Evolutionary conservation across 1,140 invertebrate genomes (phyloP).

Genomic region (Drosophila bifasciata): DNA sequence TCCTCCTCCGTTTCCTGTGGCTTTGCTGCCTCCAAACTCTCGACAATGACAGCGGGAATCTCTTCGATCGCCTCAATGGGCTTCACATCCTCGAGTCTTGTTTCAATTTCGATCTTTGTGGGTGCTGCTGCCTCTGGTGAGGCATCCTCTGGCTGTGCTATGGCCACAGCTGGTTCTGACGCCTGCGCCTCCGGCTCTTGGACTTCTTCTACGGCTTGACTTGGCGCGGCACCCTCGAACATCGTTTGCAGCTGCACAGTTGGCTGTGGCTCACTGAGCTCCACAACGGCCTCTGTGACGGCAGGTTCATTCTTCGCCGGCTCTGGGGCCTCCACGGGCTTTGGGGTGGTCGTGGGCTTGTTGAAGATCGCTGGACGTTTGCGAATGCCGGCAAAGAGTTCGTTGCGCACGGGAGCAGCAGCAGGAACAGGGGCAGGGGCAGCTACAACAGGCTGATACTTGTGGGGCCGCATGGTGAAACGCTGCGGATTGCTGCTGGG

Average conservation of each 20-base stretch:
- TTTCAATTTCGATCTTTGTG: slow-evolving; percentile 9
- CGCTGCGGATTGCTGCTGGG: slow-evolving; percentile 51
- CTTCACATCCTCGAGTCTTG: slow-evolving; percentile 23
- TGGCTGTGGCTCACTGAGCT: slow-evolving; percentile 62
- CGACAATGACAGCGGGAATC: slow-evolving; percentile 63
- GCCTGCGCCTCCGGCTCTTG: slow-evolving; percentile 54
- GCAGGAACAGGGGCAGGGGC: slow-evolving; percentile 23
- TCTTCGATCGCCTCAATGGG: slow-evolving; percentile 70
- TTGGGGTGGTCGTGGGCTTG: slow-evolving; percentile 45
- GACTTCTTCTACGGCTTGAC: slow-evolving; percentile 14
- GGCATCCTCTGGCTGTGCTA: slow-evolving; percentile 34
- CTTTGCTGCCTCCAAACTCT: slow-evolving; percentile 47
- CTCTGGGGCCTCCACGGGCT: slow-evolving; percentile 40
- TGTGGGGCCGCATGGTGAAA: slow-evolving; percentile 54
- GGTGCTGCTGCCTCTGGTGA: slow-evolving; percentile 8
- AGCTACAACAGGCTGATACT: slow-evolving; percentile 43
- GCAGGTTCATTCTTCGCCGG: slow-evolving; percentile 32
- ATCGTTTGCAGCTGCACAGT: slow-evolving; percentile 67
- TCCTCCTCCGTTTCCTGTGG: slow-evolving; percentile 7
- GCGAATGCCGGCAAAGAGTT: slow-evolving; percentile 65
- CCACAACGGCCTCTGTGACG: slow-evolving; percentile 46
- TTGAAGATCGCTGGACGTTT: slow-evolving; percentile 71
- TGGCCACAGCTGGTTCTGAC: slow-evolving; percentile 47
- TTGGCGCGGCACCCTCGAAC: slow-evolving; percentile 31
- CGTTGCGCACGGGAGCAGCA: slow-evolving; percentile 45